A percentile compares a stretch with the other conserved stretches of the same genome.
These are phyloP conservation scores for Flexamia atlantica DNA, from an alignment of 2,888 invertebrate species.

Conservation along the genomic window DNA sequence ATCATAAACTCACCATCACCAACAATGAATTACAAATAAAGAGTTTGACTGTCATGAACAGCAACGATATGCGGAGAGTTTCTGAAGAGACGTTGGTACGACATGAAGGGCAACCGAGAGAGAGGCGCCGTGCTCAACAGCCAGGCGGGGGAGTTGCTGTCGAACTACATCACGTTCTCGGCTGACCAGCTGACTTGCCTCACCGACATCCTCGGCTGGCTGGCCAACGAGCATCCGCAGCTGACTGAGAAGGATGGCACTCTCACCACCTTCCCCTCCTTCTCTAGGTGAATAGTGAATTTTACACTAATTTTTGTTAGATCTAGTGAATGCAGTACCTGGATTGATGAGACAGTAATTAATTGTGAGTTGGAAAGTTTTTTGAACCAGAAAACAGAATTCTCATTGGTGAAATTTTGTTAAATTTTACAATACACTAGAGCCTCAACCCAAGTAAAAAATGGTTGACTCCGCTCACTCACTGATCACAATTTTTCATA, in stretches of 20 bases:
- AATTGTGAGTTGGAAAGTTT: too few relatives aligned
- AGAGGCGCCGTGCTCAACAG: constrained; percentile 82
- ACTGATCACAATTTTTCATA: too few relatives aligned
- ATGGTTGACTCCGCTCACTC: too few relatives aligned
- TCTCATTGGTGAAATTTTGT: too few relatives aligned
- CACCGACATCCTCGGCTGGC: constrained; percentile 72
- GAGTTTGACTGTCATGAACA: neutral
- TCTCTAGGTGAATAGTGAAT: constrained; percentile 70
- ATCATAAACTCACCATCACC: neutral
- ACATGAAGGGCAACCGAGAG: constrained; percentile 79
- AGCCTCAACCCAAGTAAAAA: too few relatives aligned
- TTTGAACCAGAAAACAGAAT: too few relatives aligned
- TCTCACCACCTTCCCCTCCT: constrained; percentile 71
- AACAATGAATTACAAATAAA: neutral
- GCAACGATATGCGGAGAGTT: constrained; percentile 73
- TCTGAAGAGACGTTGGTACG: constrained; percentile 84
- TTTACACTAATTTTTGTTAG: neutral
- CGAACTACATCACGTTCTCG: constrained; percentile 80
- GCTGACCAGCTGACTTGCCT: constrained; percentile 72
- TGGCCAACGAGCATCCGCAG: constrained; percentile 73
- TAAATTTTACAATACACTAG: too few relatives aligned
- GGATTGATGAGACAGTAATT: too few relatives aligned
- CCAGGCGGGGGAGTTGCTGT: constrained; percentile 81
- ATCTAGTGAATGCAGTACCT: too few relatives aligned
- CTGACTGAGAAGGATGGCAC: constrained; percentile 72